phyloP scores from a whole-genome alignment of 2,113 vertebrate species.

The Crotalus helleri region DNA sequence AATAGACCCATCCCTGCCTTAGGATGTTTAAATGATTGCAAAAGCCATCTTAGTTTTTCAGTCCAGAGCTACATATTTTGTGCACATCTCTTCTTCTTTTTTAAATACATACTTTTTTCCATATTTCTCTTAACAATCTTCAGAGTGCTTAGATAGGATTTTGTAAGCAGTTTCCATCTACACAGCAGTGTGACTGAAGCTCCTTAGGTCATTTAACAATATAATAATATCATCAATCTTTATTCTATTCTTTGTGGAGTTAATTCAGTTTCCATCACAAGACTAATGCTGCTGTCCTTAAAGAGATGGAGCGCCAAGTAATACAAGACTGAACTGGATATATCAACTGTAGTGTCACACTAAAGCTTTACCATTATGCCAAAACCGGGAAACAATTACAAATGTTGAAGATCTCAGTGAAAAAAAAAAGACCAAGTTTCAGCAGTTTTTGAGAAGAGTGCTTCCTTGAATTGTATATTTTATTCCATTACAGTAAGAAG shows the following conservation, averaged over 20 bases:
- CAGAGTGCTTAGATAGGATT: neutral
- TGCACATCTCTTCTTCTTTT: neutral
- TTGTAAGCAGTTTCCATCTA: neutral
- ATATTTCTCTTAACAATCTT: neutral
- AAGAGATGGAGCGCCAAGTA: neutral
- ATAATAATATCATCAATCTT: neutral
- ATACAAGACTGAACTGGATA: neutral
- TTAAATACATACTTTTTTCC: neutral
- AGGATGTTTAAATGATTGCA: neutral
- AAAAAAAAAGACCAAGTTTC: neutral
- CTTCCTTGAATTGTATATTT: neutral
- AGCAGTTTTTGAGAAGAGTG: neutral
- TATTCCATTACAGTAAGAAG: neutral
- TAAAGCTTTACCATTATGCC: neutral
- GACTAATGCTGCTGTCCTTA: neutral
- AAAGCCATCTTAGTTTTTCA: neutral
- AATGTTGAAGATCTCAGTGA: neutral
- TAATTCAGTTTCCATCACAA: neutral
- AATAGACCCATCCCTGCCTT: neutral
- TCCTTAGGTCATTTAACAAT: constrained; percentile 1
- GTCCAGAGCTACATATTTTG: neutral
- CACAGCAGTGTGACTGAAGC: neutral
- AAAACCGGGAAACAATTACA: neutral
- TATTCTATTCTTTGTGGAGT: neutral
- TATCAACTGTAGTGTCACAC: neutral